phyloP scores from a whole-genome alignment of 2,888 invertebrate genomes.

The Mythimna lalbum region DNA sequence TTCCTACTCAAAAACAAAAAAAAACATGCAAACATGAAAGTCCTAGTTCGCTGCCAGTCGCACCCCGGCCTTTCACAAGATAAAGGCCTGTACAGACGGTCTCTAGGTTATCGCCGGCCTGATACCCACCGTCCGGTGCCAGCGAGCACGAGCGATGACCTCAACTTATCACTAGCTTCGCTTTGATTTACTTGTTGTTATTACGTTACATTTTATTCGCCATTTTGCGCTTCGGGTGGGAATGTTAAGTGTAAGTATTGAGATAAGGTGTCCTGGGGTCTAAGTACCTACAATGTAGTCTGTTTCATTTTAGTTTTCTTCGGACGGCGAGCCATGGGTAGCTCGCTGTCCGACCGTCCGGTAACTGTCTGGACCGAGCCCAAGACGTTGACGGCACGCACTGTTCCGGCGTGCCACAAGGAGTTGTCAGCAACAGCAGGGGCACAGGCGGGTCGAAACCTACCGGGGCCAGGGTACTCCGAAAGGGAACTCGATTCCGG shows the following conservation, averaged over 20 bases:
- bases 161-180: conserved; percentile 59
- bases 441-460: no score
- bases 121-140: conserved; percentile 74
- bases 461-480: no score
- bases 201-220: conserved; percentile 46
- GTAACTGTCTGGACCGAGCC: no score
- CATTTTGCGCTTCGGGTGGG: conserved; percentile 34
- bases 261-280: conserved; percentile 12
- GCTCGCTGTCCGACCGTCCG: no score
- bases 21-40: no score
- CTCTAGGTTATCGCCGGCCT: conserved; percentile 72
- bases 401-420: no score
- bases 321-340: no score
- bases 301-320: background rate
- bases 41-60: conserved; percentile 37
- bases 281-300: background rate
- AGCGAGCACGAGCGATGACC: conserved; percentile 67
- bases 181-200: conserved; percentile 66
- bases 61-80: conserved; percentile 50
- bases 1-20: no score
- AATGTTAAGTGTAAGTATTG: background rate
- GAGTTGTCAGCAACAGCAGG: no score
- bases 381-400: no score
- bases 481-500: no score
- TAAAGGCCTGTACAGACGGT: conserved; percentile 64